Conservation (phyloP, 2,888 invertebrate genomes). For the Sphinx pinastri region DNA sequence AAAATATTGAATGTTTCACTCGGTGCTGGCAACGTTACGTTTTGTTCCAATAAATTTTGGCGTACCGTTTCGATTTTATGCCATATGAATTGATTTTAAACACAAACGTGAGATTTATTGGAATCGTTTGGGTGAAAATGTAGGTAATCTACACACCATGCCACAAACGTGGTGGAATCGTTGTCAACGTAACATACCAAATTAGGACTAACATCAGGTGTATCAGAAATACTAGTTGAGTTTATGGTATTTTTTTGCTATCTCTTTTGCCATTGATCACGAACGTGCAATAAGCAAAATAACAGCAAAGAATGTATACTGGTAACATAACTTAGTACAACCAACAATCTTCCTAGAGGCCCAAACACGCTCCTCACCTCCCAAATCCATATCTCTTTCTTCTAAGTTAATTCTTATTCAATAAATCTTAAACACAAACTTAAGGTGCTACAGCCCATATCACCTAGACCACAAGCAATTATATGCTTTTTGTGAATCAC, state of each 20-base stretch:
- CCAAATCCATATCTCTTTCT: no score
- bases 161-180: background rate
- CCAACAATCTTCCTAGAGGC: no score
- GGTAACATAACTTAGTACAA: no score
- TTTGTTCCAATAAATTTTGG: conserved; percentile 45
- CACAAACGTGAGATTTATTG: conserved; percentile 22
- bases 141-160: background rate
- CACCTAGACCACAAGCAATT: background rate
- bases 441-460: background rate
- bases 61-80: conserved; percentile 40
- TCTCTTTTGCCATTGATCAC: no score
- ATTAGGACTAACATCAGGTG: no score
- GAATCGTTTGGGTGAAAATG: background rate
- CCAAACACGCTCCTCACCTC: no score
- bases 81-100: conserved; percentile 40
- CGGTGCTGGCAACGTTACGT: conserved; percentile 45
- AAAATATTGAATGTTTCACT: conserved; percentile 53
- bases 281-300: no score
- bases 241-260: no score
- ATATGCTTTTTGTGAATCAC: background rate
- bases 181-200: no score
- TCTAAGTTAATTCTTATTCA: no score
- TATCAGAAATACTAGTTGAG: no score
- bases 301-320: no score
- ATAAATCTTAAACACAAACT: background rate